These are phyloP conservation scores for Hyphantria cunea DNA, from an alignment of 1,140 invertebrate species.

Conservation along the genomic window DNA sequence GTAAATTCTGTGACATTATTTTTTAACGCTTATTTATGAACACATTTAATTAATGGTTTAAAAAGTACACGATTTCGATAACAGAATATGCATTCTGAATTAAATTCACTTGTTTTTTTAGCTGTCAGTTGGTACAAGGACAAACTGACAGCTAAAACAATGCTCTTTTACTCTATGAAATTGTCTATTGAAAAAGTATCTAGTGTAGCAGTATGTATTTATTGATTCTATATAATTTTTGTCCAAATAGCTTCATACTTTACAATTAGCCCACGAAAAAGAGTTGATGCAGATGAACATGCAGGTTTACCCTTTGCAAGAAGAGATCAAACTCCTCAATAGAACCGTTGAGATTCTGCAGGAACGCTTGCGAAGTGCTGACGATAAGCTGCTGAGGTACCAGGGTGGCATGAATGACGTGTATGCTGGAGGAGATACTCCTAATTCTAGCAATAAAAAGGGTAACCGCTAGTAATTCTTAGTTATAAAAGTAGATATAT, in stretches of 20 bases:
- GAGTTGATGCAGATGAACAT: conserved; percentile 85
- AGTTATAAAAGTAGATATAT: no score
- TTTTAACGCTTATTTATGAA: not conserved
- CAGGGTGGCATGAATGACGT: conserved; percentile 52
- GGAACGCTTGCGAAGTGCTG: conserved; percentile 53
- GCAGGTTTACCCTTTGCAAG: conserved; percentile 81
- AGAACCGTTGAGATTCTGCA: conserved; percentile 72
- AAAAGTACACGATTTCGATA: not conserved
- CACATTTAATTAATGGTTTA: not conserved
- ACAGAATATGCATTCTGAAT: not conserved
- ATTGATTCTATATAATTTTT: no score
- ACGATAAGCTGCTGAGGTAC: conserved; percentile 62
- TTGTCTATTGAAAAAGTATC: no score
- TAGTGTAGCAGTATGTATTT: no score
- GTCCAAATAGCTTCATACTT: conserved; percentile 84
- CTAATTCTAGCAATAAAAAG: conserved; percentile 31
- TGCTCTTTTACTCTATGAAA: no score
- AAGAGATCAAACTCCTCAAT: conserved; percentile 80
- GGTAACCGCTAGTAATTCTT: conserved; percentile 17
- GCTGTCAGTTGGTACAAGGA: no score
- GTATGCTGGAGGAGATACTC: conserved; percentile 59
- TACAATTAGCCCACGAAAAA: conserved; percentile 89
- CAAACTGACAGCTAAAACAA: no score
- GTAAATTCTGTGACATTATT: no score
- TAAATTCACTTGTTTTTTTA: no score